Percentiles rank a stretch among this genome's conserved stretches.
Evolutionary conservation across 2,113 vertebrate genomes (phyloP).

Genomic region (Thunnus maccoyii): DNA sequence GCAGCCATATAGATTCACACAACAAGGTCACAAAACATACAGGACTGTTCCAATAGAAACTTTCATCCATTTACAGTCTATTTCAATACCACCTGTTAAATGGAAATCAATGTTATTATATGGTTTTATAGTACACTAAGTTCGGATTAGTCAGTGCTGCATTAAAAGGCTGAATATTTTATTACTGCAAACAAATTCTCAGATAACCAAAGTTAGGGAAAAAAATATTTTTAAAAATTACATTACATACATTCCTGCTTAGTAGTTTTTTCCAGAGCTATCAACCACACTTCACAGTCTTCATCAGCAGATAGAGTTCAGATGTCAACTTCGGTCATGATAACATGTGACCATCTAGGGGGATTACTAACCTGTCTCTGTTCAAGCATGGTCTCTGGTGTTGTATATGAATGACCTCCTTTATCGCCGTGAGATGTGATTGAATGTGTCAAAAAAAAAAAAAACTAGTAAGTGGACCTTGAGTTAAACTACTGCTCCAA

Average conservation of each 20-base stretch:
- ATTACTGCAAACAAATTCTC: neutral
- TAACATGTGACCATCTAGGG: too few species aligned
- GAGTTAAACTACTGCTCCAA: neutral
- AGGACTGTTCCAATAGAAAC: neutral
- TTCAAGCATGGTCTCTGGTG: neutral
- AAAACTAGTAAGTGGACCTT: neutral
- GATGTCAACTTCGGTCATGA: neutral
- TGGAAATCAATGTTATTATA: neutral
- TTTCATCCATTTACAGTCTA: neutral
- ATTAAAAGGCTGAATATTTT: neutral
- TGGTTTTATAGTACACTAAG: too few species aligned
- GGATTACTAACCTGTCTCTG: neutral
- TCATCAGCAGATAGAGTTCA: neutral
- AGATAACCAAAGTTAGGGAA: too few species aligned
- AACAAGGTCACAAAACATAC: conserved; percentile 20
- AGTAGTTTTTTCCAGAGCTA: neutral
- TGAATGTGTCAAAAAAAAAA: neutral
- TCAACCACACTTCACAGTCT: neutral
- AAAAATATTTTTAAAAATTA: too few species aligned
- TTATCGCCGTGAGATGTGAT: neutral
- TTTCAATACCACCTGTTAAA: neutral
- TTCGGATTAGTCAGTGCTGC: too few species aligned
- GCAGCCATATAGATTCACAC: conserved; percentile 27
- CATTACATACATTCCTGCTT: neutral
- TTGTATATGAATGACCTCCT: neutral